Base-by-base conservation (phyloP, 92 coral and sea anemone species). In the Paramuricea clavata region DNA sequence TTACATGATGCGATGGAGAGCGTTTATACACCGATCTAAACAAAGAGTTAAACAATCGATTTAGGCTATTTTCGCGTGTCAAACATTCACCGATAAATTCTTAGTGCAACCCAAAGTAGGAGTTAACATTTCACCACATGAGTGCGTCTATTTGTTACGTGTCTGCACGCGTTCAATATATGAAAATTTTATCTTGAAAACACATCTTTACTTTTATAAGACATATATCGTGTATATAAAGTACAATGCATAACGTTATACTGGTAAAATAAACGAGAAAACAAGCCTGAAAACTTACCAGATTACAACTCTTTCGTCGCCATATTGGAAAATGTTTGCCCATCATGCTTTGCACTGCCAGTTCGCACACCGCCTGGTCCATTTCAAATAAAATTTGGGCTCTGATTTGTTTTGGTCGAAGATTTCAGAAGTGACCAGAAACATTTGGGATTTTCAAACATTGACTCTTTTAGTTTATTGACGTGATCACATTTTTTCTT, bases 351-450 rank as follows among this genome's bases (percentile, higher is more conserved):
- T 68, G 74, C 42, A 41, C 4, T 68, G 74, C 74, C 74, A 68
- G 74, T 68, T 68, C 74, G 74, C 47, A 68, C 74, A 68, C 74
- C 43, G 74, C 74, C 35, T 65, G 73, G 71, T n/a, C n/a, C n/a
- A n/a, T n/a, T n/a, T n/a, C n/a, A n/a, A n/a, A n/a, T n/a, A n/a
- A n/a, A n/a, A n/a, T n/a, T n/a, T n/a, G n/a, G n/a, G n/a, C n/a
- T n/a, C n/a, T n/a, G n/a, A n/a, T n/a, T n/a, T n/a, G n/a, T n/a
- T n/a, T n/a, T n/a, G n/a, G n/a, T n/a, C n/a, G n/a, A n/a, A n/a
- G n/a, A n/a, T n/a, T n/a, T n/a, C n/a, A n/a, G n/a, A n/a, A n/a
- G n/a, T n/a, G n/a, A n/a, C n/a, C n/a, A n/a, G n/a, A n/a, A n/a
- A n/a, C n/a, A n/a, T n/a, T n/a, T n/a, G n/a, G n/a, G n/a, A n/a